Evolutionary conservation across 2,888 invertebrate genomes (phyloP).

Genomic region (Lydus trimaculatus): DNA sequence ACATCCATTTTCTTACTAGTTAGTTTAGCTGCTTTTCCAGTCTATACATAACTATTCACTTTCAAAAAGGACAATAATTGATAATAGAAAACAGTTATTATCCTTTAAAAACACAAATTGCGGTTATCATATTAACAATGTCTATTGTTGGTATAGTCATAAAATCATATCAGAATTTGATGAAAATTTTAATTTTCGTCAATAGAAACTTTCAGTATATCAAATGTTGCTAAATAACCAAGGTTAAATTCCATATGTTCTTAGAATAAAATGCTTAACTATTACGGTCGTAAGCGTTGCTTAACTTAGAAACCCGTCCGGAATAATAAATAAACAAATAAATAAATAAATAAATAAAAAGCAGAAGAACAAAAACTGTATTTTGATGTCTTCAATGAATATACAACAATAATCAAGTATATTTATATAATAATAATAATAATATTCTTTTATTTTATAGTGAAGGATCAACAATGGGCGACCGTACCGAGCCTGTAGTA

Average conservation of each 20-base stretch:
- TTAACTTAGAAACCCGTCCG: neutral
- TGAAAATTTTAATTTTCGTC: too few species aligned
- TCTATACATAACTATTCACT: too few species aligned
- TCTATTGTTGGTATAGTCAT: too few species aligned
- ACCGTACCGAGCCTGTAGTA: slow-evolving; percentile 54
- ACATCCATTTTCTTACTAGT: too few species aligned
- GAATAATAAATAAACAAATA: neutral
- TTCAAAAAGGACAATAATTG: too few species aligned
- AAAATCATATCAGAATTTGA: too few species aligned
- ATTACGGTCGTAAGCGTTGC: slow-evolving; percentile 9
- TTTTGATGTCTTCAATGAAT: neutral
- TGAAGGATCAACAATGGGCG: slow-evolving; percentile 59
- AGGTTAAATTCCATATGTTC: slow-evolving; percentile 39
- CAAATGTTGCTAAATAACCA: slow-evolving; percentile 36
- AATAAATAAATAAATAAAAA: too few species aligned
- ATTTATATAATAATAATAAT: neutral
- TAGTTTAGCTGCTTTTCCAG: too few species aligned
- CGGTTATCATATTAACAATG: too few species aligned
- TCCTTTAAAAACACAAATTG: too few species aligned
- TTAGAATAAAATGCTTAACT: slow-evolving; percentile 32
- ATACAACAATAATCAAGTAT: neutral
- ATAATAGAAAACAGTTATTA: too few species aligned
- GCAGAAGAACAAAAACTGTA: too few species aligned
- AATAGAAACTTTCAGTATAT: slow-evolving; percentile 33
- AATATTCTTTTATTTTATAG: slow-evolving; percentile 52